Evolutionary conservation across 2,888 invertebrate genomes (phyloP).

Genomic region (Dryocosmus kuriphilus): DNA sequence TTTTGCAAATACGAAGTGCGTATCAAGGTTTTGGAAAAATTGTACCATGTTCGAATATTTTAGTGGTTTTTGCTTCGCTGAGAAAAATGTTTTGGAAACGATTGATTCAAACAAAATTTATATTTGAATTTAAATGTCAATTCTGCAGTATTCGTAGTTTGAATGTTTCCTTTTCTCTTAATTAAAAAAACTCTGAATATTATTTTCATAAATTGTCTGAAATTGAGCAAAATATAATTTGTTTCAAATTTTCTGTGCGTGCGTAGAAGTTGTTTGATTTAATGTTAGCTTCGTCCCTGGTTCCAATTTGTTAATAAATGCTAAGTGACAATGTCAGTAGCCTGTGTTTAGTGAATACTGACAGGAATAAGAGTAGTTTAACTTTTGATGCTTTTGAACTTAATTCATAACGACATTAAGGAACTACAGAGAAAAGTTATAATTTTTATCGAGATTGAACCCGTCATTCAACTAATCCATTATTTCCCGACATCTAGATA

Average conservation of each 20-base stretch:
- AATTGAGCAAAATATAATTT: neutral
- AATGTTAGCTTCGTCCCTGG: conserved; percentile 3
- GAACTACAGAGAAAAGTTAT: neutral
- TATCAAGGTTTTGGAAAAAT: conserved; percentile 24
- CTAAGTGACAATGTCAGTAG: conserved; percentile 35
- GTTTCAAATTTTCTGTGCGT: neutral
- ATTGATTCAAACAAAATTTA: too few species aligned
- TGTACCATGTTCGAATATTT: neutral
- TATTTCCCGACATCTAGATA: neutral
- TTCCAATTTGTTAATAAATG: conserved; percentile 36
- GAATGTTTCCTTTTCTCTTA: too few species aligned
- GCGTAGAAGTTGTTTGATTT: neutral
- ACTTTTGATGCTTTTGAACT: neutral
- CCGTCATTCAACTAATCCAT: neutral
- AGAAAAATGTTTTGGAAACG: too few species aligned
- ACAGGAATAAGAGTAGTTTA: neutral
- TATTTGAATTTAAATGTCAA: too few species aligned
- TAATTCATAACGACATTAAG: neutral
- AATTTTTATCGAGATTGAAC: neutral
- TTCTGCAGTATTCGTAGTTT: too few species aligned
- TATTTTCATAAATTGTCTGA: too few species aligned
- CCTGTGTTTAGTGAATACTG: neutral
- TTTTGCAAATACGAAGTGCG: conserved; percentile 26
- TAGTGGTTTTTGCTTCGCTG: conserved; percentile 7
- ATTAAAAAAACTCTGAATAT: too few species aligned